A percentile compares a stretch with the other conserved stretches of the same genome.
phyloP scores from a whole-genome alignment of 1,140 invertebrate species.

The Apis dorsata region DNA sequence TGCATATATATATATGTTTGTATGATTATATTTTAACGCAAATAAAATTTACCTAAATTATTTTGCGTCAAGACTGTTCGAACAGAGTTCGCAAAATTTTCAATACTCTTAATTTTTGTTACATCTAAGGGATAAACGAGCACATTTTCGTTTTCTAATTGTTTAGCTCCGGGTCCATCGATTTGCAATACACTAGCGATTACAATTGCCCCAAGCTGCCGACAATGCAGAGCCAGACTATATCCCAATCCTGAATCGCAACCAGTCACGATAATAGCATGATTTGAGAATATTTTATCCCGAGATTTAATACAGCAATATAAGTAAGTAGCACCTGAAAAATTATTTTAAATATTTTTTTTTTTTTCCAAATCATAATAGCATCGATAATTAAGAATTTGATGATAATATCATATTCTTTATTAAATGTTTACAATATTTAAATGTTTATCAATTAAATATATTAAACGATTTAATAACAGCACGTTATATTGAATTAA shows the following conservation, averaged over 20 bases:
- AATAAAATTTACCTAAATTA: slow-evolving; percentile 79
- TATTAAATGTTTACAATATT: not conserved
- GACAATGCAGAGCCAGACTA: slow-evolving; percentile 84
- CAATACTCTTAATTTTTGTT: slow-evolving; percentile 82
- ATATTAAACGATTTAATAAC: not conserved
- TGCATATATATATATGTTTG: not conserved
- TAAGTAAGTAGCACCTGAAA: slow-evolving; percentile 43
- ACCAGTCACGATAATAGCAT: slow-evolving; percentile 87
- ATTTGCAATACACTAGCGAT: slow-evolving; percentile 86
- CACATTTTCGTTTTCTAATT: slow-evolving; percentile 74
- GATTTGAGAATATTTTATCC: slow-evolving; percentile 56
- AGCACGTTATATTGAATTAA: not conserved
- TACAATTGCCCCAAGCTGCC: slow-evolving; percentile 83
- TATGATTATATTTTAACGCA: not conserved
- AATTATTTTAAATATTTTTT: not conserved
- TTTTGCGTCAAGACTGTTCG: slow-evolving; percentile 74
- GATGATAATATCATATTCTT: not conserved
- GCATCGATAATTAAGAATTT: not conserved
- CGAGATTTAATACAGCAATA: slow-evolving; percentile 19
- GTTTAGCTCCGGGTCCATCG: slow-evolving; percentile 78
- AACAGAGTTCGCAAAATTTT: slow-evolving; percentile 77
- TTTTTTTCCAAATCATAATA: not conserved
- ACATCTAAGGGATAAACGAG: slow-evolving; percentile 84
- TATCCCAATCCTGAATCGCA: slow-evolving; percentile 92
- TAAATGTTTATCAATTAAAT: not conserved